Percentiles rank a stretch among this genome's conserved stretches.
phyloP scores from a whole-genome alignment of 2,888 invertebrate genomes.

The Plebejus melissa region DNA sequence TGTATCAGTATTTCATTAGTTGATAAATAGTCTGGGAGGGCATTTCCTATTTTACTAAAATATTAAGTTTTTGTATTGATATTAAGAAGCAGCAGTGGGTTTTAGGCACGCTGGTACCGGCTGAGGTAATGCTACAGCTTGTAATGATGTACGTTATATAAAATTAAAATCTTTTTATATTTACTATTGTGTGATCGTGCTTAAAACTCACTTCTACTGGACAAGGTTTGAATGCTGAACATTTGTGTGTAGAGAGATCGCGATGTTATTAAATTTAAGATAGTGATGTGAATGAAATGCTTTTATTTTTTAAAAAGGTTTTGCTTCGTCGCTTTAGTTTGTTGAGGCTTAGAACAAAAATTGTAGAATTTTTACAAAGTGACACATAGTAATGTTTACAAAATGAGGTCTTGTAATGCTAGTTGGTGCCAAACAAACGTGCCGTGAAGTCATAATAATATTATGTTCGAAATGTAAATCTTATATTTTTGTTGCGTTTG shows the following conservation, averaged over 20 bases:
- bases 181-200: background rate
- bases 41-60: conserved; percentile 71
- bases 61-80: conserved; percentile 55
- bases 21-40: conserved; percentile 56
- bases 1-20: conserved; percentile 57
- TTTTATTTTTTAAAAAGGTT: conserved; percentile 56
- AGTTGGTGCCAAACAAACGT: background rate
- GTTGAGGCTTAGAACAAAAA: conserved; percentile 15
- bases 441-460: background rate
- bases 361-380: background rate
- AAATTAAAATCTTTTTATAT: background rate
- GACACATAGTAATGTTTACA: background rate
- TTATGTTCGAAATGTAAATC: background rate
- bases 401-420: background rate
- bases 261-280: conserved; percentile 45
- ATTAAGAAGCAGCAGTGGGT: conserved; percentile 24
- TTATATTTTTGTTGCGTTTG: background rate
- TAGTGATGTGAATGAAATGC: conserved; percentile 65
- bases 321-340: conserved; percentile 51
- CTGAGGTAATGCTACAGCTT: background rate
- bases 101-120: conserved; percentile 20
- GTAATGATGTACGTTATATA: background rate
- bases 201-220: conserved; percentile 29
- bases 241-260: conserved; percentile 49
- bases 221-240: conserved; percentile 46